Percentiles rank a stretch among this genome's conserved stretches.
Conservation (phyloP, 2,113 vertebrate genomes). For the Indicator maculatus region DNA sequence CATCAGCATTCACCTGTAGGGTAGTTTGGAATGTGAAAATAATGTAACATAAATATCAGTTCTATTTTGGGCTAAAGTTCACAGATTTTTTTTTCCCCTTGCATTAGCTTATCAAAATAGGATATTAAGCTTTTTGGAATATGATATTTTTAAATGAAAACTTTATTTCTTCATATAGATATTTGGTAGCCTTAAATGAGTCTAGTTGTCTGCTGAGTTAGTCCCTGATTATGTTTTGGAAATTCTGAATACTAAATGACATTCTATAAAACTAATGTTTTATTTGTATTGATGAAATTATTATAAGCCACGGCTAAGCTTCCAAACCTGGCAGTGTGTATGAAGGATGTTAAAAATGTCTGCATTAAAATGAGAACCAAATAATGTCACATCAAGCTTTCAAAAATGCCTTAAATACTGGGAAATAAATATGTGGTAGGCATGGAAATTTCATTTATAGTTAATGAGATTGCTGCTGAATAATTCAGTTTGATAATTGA, state of each 20-base stretch:
- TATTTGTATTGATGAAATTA: conserved; percentile 49
- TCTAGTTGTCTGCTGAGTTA: conserved; percentile 1
- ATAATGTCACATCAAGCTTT: background rate
- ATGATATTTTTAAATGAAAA: background rate
- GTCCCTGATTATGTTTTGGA: background rate
- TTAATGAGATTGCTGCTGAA: background rate
- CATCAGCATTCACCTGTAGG: background rate
- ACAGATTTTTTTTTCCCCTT: background rate
- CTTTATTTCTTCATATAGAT: background rate
- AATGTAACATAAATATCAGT: background rate
- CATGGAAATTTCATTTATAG: background rate
- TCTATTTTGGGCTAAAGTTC: background rate
- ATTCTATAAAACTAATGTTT: background rate
- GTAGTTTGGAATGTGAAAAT: background rate
- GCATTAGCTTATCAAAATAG: background rate
- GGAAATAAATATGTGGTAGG: background rate
- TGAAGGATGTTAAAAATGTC: conserved; percentile 16
- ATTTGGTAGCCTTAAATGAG: conserved; percentile 1
- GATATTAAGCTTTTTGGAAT: background rate
- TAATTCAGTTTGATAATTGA: background rate
- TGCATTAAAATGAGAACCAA: background rate
- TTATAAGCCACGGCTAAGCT: conserved; percentile 8
- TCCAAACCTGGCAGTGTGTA: background rate
- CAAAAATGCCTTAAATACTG: background rate
- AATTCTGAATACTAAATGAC: conserved; percentile 11